These are phyloP conservation scores for Ianthella basta DNA, from an alignment of 37 sponge, comb jelly and placozoan species.

Conservation along the genomic window DNA sequence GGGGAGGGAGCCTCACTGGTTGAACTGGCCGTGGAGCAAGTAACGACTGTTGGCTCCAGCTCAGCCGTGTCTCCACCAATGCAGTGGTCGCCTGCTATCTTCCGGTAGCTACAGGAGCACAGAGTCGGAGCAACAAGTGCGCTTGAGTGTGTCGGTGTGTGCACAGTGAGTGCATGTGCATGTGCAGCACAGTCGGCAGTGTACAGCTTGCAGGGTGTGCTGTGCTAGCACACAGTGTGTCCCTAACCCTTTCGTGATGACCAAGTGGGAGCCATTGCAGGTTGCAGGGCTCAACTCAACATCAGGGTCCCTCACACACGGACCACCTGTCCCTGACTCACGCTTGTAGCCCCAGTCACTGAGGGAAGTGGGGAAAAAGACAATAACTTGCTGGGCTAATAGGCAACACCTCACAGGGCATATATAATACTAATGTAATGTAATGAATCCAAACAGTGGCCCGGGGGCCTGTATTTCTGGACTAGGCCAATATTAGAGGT, in stretches of 20 bases:
- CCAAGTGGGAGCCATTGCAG: neutral
- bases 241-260: constrained; percentile 29
- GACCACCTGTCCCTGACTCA: constrained; percentile 31
- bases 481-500: too few relatives aligned
- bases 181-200: too few relatives aligned
- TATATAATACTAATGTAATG: too few relatives aligned
- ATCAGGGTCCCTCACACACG: constrained; percentile 52
- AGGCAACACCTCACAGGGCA: too few relatives aligned
- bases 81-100: constrained; percentile 78
- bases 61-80: constrained; percentile 39
- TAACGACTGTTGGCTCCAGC: neutral
- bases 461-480: too few relatives aligned
- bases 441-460: too few relatives aligned
- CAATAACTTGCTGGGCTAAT: too few relatives aligned
- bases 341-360: constrained; percentile 71
- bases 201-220: too few relatives aligned
- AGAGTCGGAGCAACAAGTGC: neutral
- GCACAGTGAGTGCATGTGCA: neutral
- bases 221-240: neutral
- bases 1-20: neutral
- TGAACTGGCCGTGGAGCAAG: too few relatives aligned
- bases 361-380: neutral
- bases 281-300: constrained; percentile 22
- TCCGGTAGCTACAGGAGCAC: constrained; percentile 57
- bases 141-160: neutral